Evolutionary conservation across 2,113 vertebrate species (phyloP).

Genomic region (Stictonetta naevosa): DNA sequence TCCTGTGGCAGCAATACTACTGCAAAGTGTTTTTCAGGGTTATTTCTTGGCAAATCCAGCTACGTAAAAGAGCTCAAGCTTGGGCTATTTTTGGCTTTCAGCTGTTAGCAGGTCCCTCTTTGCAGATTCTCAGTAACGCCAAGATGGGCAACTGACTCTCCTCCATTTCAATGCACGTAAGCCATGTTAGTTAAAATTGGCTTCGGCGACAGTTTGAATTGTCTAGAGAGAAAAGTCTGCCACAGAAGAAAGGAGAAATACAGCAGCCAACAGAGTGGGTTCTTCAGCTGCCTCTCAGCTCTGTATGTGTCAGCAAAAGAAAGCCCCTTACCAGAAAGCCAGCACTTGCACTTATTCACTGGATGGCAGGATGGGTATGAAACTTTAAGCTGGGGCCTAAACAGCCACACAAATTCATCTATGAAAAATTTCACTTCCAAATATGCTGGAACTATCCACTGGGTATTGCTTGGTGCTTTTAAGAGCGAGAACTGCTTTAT

Average conservation of each 20-base stretch:
- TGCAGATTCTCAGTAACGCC: neutral
- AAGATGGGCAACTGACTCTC: neutral
- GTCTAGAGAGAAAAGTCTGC: neutral
- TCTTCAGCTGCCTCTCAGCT: neutral
- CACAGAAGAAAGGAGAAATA: neutral
- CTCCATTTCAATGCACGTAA: neutral
- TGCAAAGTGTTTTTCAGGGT: neutral
- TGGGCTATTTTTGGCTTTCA: neutral
- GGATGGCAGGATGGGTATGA: neutral
- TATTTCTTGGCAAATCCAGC: neutral
- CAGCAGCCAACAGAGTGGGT: neutral
- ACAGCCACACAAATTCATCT: rapidly evolving
- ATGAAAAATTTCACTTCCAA: neutral
- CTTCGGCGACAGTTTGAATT: neutral
- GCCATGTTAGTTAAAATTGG: neutral
- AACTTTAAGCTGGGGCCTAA: neutral
- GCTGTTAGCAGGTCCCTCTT: neutral
- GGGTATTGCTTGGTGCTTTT: neutral
- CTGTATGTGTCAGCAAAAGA: neutral
- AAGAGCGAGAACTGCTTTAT: neutral
- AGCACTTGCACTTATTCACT: neutral
- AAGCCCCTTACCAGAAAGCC: neutral
- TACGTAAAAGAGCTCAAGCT: neutral
- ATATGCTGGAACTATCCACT: neutral
- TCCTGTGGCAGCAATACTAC: neutral